Percentiles rank a stretch among this genome's conserved stretches.
These are phyloP conservation scores for Scaptomyza polygonia DNA, from an alignment of 2,888 invertebrate genomes.

Conservation along the genomic window DNA sequence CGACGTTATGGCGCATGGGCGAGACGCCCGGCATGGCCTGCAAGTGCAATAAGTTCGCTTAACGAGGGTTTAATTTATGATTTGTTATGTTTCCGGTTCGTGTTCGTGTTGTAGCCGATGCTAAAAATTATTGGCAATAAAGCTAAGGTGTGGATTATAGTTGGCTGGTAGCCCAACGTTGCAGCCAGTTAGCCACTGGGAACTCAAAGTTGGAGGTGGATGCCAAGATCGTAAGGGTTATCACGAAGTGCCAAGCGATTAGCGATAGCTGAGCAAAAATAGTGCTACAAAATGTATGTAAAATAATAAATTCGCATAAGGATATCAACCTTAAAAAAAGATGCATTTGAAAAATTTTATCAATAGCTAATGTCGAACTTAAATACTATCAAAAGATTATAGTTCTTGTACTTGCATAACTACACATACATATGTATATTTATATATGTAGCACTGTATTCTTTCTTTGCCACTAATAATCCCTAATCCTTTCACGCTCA, in stretches of 20 bases:
- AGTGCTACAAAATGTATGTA: constrained; percentile 4
- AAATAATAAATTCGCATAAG: constrained; percentile 1
- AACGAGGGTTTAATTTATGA: constrained; percentile 84
- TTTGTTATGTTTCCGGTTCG: constrained; percentile 84
- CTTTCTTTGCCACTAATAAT: constrained; percentile 73
- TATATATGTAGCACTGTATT: constrained; percentile 34
- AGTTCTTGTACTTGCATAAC: constrained; percentile 3
- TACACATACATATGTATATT: constrained; percentile 15
- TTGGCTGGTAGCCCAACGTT: constrained; percentile 62
- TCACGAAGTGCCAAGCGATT: constrained; percentile 34
- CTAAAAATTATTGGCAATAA: constrained; percentile 78
- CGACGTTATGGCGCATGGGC: constrained; percentile 71
- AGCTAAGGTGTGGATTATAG: constrained; percentile 79
- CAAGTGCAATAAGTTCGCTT: constrained; percentile 81
- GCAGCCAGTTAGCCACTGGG: constrained; percentile 40
- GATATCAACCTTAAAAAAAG: neutral
- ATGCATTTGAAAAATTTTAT: neutral
- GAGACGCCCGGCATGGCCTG: constrained; percentile 57
- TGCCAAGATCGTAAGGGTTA: constrained; percentile 14
- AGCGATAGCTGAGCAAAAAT: constrained; percentile 29
- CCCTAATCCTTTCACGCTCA: constrained; percentile 83
- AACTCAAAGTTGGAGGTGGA: constrained; percentile 19
- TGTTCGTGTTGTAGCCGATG: constrained; percentile 65
- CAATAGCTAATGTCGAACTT: too few relatives aligned
- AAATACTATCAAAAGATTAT: neutral